A percentile compares a stretch with the other conserved stretches of the same genome.
phyloP scores from a whole-genome alignment of 2,797 vertebrate genomes.

The Pantherophis vulpinus region DNA sequence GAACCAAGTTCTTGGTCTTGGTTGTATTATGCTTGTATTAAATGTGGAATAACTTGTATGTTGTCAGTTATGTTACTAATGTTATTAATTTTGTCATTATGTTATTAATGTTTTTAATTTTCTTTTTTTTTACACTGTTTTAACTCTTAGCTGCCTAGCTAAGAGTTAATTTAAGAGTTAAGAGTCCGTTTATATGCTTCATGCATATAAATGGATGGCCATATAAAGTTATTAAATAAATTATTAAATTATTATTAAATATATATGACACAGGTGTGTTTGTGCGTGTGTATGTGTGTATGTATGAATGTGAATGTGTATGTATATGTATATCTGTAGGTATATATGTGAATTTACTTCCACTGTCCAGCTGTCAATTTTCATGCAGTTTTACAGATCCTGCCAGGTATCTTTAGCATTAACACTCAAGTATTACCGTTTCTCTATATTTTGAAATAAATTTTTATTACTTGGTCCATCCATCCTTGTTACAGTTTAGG shows the following conservation, averaged over 20 bases:
- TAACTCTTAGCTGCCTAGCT: not conserved
- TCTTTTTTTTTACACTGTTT: not conserved
- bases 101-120: not conserved
- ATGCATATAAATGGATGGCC: not conserved
- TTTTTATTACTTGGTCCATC: not conserved
- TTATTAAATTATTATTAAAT: no score
- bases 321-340: no score
- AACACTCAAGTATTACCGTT: not conserved
- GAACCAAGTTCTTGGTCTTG: not conserved
- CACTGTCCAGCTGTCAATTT: not conserved
- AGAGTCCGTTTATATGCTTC: not conserved
- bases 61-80: not conserved
- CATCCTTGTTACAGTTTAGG: not conserved
- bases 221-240: not conserved
- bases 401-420: not conserved
- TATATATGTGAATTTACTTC: not conserved
- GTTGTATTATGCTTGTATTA: not conserved
- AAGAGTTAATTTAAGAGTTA: no score
- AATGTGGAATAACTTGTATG: not conserved
- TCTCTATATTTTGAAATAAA: not conserved
- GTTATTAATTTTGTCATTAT: not conserved
- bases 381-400: not conserved
- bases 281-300: not conserved
- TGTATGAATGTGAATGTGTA: fast-evolving
- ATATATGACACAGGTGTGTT: not conserved